Conservation (phyloP, 2,797 vertebrate species). For the Alosa sapidissima region DNA sequence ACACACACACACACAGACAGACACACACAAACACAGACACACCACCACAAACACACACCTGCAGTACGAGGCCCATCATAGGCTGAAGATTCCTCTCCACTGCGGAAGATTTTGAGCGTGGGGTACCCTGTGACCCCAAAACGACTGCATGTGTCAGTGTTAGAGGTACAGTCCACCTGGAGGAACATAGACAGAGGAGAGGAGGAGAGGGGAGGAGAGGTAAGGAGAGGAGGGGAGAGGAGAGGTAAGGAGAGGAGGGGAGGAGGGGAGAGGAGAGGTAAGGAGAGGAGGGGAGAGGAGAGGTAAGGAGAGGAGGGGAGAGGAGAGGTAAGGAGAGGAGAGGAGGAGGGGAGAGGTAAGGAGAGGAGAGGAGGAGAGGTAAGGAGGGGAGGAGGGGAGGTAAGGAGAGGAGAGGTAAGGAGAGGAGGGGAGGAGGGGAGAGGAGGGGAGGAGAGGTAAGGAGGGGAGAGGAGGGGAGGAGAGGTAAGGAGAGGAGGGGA, state of each 20-base stretch:
- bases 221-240: background rate
- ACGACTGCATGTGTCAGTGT: slow-evolving; percentile 62
- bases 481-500: too few species aligned
- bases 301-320: background rate
- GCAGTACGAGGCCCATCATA: slow-evolving; percentile 74
- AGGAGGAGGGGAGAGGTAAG: background rate
- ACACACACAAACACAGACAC: background rate
- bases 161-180: slow-evolving; percentile 74
- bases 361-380: background rate
- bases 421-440: too few species aligned
- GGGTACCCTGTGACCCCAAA: slow-evolving; percentile 75
- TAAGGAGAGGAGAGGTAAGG: too few species aligned
- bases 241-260: background rate
- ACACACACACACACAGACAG: background rate
- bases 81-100: slow-evolving; percentile 64
- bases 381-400: too few species aligned
- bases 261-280: background rate
- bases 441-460: too few species aligned
- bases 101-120: slow-evolving; percentile 75
- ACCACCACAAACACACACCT: slow-evolving; percentile 51
- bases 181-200: background rate
- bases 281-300: background rate
- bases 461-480: too few species aligned
- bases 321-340: too few species aligned
- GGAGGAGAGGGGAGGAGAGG: background rate